A percentile compares a stretch with the other conserved stretches of the same genome.
Evolutionary conservation across 2,888 invertebrate species (phyloP).

Genomic region (Heliconius ethilla): DNA sequence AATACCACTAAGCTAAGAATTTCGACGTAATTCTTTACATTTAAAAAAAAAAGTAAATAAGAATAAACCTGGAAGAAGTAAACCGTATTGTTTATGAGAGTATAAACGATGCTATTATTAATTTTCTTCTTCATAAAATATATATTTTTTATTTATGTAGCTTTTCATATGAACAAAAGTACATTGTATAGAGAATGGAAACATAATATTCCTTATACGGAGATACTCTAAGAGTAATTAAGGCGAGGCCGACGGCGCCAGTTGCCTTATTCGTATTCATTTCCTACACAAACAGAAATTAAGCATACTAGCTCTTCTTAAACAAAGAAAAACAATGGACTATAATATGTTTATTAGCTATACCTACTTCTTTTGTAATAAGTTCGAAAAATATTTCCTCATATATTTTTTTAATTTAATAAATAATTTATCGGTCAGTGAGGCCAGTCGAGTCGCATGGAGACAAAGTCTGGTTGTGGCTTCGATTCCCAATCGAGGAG

Average conservation of each 20-base stretch:
- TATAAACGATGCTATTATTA: too few species aligned
- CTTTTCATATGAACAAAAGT: conserved; percentile 3
- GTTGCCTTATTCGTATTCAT: conserved; percentile 34
- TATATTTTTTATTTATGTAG: background rate
- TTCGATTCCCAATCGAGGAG: too few species aligned
- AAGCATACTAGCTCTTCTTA: conserved; percentile 28
- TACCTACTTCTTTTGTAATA: too few species aligned
- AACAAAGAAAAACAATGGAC: conserved; percentile 16
- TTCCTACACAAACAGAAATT: conserved; percentile 40
- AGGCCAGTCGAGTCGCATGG: too few species aligned
- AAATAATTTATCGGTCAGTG: too few species aligned
- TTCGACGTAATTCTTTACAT: too few species aligned
- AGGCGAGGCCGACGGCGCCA: conserved; percentile 36
- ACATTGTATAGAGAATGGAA: background rate
- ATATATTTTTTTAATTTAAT: too few species aligned
- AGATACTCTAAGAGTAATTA: conserved; percentile 38
- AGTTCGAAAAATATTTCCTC: too few species aligned
- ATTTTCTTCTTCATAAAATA: background rate
- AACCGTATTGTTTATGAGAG: background rate
- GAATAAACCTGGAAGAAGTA: too few species aligned
- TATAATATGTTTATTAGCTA: background rate
- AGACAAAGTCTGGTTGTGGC: too few species aligned
- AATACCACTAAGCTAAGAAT: too few species aligned
- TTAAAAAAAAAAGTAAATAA: too few species aligned
- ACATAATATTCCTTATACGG: conserved; percentile 10